Base-by-base conservation (phyloP, 1,140 invertebrate species). In the Penaeus indicus region DNA sequence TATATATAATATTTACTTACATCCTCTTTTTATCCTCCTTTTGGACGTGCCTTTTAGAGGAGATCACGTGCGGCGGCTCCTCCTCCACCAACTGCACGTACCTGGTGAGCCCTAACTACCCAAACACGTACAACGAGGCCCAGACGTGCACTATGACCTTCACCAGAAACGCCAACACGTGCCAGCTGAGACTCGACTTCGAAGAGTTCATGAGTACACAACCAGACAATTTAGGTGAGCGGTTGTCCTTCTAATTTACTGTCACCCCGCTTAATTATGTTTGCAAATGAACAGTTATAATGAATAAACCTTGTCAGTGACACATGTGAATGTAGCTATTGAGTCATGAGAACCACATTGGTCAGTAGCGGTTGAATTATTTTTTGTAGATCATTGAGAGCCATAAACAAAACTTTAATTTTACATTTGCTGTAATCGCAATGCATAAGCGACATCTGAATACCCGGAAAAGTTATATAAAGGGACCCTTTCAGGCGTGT, bases 111-210 rank as follows among this genome's bases (percentile, higher is more conserved):
- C 94, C 94, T 19, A 95, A 95, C 84, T 97, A 96, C 93, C 96
- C 96, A 7, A 94, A 95, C 16, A 92, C 94, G 1, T 96, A 95
- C 89, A 96, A 97, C 90, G 95, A 94, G 1, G 96, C 96, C 0
- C 95, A 96, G 11, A 96, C 96, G 21, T 97, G 96, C 91, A 96
- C 97, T 92, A 94, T 97, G 0, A 97, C 96, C 0, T 92, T 97
- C n/a, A 92, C 96, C 60, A 97, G 97, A 92, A 94, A 95, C 92
- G 94, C 95, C 0, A 95, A 96, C 91, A 95, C 97, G 11, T 97
- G 96, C 91, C 96, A 97, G 92, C 95, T 96, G 92, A 96, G 96
- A 21, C 77, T 89, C 19, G 88, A 89, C 62, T 84, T 89, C 47
- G 61, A 27, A 7, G 69, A 27, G 16, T 88, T 88, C 25, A 19